Evolutionary conservation across 1,140 invertebrate species (phyloP).

Genomic region (Colletes latitarsis): DNA sequence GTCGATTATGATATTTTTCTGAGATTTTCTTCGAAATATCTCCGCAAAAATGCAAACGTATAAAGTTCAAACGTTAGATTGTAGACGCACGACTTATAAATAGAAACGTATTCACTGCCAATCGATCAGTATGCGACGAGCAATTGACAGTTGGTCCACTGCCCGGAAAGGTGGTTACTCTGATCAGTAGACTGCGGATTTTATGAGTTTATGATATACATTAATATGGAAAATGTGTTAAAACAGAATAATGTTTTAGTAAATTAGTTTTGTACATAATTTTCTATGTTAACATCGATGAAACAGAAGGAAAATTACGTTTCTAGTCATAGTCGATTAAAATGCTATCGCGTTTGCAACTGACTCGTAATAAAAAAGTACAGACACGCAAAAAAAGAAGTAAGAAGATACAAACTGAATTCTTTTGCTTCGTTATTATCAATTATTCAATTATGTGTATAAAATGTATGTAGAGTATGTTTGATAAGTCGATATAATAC

Average conservation of each 20-base stretch:
- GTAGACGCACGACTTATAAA: conserved; percentile 15
- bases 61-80: too few species aligned
- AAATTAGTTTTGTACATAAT: too few species aligned
- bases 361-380: background rate
- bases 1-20: too few species aligned
- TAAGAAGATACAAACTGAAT: background rate
- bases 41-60: too few species aligned
- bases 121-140: conserved; percentile 19
- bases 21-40: too few species aligned
- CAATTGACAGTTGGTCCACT: conserved; percentile 31
- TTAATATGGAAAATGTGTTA: too few species aligned
- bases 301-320: background rate
- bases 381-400: background rate
- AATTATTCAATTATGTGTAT: background rate
- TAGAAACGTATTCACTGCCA: conserved; percentile 20
- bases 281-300: too few species aligned
- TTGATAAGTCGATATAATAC: too few species aligned
- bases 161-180: conserved; percentile 21
- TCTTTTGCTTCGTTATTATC: background rate
- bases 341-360: too few species aligned
- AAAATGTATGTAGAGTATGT: too few species aligned
- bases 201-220: too few species aligned
- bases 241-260: too few species aligned
- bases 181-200: background rate
- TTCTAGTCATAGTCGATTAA: background rate